Base-by-base conservation (phyloP, 2,113 vertebrate genomes). In the Anarrhichthys ocellatus region DNA sequence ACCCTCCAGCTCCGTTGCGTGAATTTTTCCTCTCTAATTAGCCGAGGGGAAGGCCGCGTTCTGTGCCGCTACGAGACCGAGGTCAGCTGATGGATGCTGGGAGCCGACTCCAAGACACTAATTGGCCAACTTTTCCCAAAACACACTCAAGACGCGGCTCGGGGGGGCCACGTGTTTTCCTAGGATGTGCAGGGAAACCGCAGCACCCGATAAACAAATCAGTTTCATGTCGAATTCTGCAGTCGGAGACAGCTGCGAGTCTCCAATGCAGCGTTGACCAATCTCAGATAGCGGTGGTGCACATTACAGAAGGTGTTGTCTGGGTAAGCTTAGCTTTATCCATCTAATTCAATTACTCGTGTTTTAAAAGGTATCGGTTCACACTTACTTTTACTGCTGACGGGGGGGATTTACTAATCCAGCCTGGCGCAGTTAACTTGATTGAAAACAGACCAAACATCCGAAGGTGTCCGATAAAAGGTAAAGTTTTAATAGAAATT, bases 21-120 rank as follows among this genome's bases (percentile, higher is more conserved):
- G 79, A 87, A 46, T 73, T 83, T 82, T 82, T 24, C 54, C 76
- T 73, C 73, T 80, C 87, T 94, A 88, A 94, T 94, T 92, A 93
- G 86, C 66, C 3, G 73, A 76, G 82, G 66, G 56, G 66, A 66
- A 83, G 72, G 65, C 82, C 54, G 70, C 74, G 11, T 27, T 67
- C 56, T 66, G 81, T 15, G 83, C 82, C 54, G 81, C 81, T 71
- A 4, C 32, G 18, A 73, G 80, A 32, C 89, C 29, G 82, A 83
- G 91, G 91, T 92, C 92, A 92, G 81, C 69, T n/a, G 75, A 83
- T 76, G 76, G 80, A 85, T 68, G 88, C 86, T 89, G 86, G 86
- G 86, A 92, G 91, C 61, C 83, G 56, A 50, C 63, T 84, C 7
- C 27, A 32, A 86, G 77, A 90, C 76, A 66, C 86, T 82, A 90